Evolutionary conservation across 2,113 vertebrate genomes (phyloP).

Genomic region (Neofelis nebulosa): DNA sequence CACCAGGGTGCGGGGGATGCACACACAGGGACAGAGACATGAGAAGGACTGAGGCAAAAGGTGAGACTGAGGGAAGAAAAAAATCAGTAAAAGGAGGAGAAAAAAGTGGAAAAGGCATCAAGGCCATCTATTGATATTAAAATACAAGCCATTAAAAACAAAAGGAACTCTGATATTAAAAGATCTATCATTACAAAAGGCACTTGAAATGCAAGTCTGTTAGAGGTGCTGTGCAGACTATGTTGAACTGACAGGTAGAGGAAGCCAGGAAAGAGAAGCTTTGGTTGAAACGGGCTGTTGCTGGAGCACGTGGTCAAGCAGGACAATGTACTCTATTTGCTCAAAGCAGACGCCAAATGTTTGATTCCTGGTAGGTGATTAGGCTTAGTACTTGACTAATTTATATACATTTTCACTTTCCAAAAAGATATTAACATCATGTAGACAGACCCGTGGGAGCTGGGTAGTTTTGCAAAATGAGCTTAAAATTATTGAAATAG

Average conservation of each 20-base stretch:
- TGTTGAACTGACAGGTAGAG: not conserved
- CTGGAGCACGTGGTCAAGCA: not conserved
- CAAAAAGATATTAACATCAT: constrained; percentile 44
- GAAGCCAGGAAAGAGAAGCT: not conserved
- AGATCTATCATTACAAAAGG: not conserved
- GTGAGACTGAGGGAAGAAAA: not conserved
- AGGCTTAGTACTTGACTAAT: not conserved
- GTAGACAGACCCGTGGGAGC: not conserved
- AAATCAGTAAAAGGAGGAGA: not conserved
- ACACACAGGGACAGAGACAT: not conserved
- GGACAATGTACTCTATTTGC: not conserved
- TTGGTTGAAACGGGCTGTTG: not conserved
- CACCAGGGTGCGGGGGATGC: not conserved
- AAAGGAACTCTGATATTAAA: not conserved
- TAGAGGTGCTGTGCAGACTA: not conserved
- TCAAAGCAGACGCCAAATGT: constrained; percentile 10
- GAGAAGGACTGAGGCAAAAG: not conserved
- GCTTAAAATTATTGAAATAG: constrained; percentile 15
- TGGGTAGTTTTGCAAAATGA: constrained; percentile 44
- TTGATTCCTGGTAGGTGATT: constrained; percentile 2
- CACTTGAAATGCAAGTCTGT: not conserved
- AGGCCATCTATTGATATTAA: not conserved
- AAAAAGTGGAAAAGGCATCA: not conserved
- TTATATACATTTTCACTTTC: constrained; percentile 29
- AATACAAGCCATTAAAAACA: not conserved